Percentiles rank a stretch among this genome's conserved stretches.
phyloP scores from a whole-genome alignment of 1,140 invertebrate species.

The Yoshiicerus persimilis region DNA sequence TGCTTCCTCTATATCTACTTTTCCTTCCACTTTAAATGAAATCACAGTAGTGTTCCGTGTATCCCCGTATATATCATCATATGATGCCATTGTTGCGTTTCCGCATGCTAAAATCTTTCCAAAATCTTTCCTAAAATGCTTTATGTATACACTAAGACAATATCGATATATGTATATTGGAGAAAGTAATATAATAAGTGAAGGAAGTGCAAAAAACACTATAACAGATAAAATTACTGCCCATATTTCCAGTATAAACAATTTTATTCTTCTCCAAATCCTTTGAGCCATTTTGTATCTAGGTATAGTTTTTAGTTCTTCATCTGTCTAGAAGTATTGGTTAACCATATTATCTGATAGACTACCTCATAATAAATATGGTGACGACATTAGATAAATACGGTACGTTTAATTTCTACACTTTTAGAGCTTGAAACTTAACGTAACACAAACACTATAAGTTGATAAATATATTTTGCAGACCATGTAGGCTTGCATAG shows the following conservation, averaged over 20 bases:
- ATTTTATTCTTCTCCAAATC: neutral
- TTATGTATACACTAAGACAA: neutral
- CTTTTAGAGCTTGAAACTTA: too few species aligned
- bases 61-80: neutral
- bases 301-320: too few species aligned
- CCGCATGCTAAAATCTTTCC: neutral
- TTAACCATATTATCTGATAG: too few species aligned
- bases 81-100: neutral
- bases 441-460: too few species aligned
- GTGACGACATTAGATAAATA: too few species aligned
- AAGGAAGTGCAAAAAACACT: neutral
- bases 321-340: neutral
- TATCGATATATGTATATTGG: neutral
- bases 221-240: neutral
- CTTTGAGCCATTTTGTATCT: constrained; percentile 6
- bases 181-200: neutral
- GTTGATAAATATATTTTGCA: too few species aligned
- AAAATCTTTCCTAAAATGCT: neutral
- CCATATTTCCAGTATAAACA: neutral
- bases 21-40: neutral
- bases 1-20: neutral
- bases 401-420: too few species aligned
- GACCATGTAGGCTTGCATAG: too few species aligned
- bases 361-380: too few species aligned
- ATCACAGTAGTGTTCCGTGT: neutral